A percentile compares a stretch with the other conserved stretches of the same genome.
phyloP scores from a whole-genome alignment of 1,140 invertebrate species.

The Arion vulgaris region DNA sequence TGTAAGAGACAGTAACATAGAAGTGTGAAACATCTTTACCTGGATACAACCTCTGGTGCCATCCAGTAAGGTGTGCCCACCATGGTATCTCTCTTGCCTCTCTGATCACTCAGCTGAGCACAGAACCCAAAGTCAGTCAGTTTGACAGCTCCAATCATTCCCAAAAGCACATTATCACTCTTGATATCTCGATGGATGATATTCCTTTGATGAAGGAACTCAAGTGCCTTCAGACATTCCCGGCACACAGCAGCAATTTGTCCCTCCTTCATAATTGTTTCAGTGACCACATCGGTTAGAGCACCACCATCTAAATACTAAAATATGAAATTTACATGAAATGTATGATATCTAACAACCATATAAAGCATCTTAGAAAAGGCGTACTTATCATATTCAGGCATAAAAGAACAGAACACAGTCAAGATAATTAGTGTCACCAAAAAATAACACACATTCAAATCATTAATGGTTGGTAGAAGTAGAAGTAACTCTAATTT shows the following conservation, averaged over 20 bases:
- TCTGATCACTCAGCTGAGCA: conserved; percentile 69
- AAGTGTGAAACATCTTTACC: conserved; percentile 54
- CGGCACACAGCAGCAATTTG: conserved; percentile 98
- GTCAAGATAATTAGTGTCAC: no score
- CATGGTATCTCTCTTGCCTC: conserved; percentile 71
- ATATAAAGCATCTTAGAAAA: no score
- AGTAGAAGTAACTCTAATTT: no score
- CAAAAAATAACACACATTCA: no score
- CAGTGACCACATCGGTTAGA: conserved; percentile 76
- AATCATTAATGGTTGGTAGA: no score
- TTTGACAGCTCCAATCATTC: conserved; percentile 71
- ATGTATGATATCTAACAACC: no score
- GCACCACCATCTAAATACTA: conserved; percentile 75
- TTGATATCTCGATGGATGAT: conserved; percentile 88
- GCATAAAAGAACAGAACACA: no score
- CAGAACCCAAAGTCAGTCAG: conserved; percentile 74
- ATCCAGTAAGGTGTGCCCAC: conserved; percentile 74
- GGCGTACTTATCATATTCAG: no score
- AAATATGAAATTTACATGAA: not conserved
- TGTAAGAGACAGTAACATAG: no score
- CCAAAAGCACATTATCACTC: conserved; percentile 73
- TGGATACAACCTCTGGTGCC: conserved; percentile 70
- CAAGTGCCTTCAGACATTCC: conserved; percentile 91
- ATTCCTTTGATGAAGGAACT: conserved; percentile 96
- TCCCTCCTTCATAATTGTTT: conserved; percentile 79